phyloP scores from a whole-genome alignment of 2,888 invertebrate species.

The Chymomyza caudatula region DNA sequence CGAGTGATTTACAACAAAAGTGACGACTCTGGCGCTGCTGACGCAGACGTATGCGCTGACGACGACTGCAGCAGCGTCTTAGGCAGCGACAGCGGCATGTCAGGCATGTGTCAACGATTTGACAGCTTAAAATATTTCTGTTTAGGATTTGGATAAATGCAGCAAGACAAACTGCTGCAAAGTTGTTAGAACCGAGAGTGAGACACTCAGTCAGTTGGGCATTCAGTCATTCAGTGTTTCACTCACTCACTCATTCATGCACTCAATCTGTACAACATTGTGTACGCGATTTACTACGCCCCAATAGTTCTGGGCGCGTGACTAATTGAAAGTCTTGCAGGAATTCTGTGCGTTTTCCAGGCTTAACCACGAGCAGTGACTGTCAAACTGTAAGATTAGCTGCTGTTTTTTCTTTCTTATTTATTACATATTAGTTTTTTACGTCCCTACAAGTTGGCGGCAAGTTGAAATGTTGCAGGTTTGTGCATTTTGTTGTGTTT shows the following conservation, averaged over 20 bases:
- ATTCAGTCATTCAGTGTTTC: conserved; percentile 21
- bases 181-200: neutral
- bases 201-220: conserved; percentile 25
- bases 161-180: conserved; percentile 23
- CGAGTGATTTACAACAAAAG: conserved; percentile 64
- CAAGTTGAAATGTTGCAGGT: conserved; percentile 17
- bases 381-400: conserved; percentile 24
- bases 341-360: conserved; percentile 39
- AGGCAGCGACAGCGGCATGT: too few species aligned
- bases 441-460: conserved; percentile 21
- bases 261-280: conserved; percentile 51
- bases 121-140: conserved; percentile 67
- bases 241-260: neutral
- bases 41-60: neutral
- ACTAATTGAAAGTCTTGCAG: conserved; percentile 67
- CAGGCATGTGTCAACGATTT: conserved; percentile 66
- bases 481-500: conserved; percentile 26
- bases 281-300: conserved; percentile 66
- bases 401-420: neutral
- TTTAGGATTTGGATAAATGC: conserved; percentile 23
- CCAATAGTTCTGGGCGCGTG: conserved; percentile 61
- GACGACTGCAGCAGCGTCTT: conserved; percentile 11
- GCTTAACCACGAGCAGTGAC: conserved; percentile 6
- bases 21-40: neutral
- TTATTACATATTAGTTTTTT: neutral